Evolutionary conservation across 2,888 invertebrate species (phyloP).

Genomic region (Cremastobaeus sp.): DNA sequence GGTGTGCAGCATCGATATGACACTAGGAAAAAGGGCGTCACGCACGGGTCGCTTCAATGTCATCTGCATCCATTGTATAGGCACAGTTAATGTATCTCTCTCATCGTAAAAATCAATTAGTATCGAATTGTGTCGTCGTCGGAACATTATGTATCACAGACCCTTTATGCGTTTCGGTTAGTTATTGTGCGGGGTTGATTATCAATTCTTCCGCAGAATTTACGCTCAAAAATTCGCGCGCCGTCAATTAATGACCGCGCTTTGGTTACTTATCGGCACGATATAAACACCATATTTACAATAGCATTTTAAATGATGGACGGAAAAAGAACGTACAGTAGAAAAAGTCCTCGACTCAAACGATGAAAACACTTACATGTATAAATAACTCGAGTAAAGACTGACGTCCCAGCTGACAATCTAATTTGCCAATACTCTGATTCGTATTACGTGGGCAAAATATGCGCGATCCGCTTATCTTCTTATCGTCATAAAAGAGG

Average conservation of each 20-base stretch:
- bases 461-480: slow-evolving; percentile 7
- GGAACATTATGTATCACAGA: slow-evolving; percentile 54
- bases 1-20: slow-evolving; percentile 48
- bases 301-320: neutral
- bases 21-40: slow-evolving; percentile 70
- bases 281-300: no score
- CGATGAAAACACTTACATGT: no score
- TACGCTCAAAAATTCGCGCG: slow-evolving; percentile 20
- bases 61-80: slow-evolving; percentile 69
- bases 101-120: slow-evolving; percentile 73
- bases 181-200: slow-evolving; percentile 49
- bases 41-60: slow-evolving; percentile 70
- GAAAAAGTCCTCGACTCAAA: neutral
- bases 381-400: no score
- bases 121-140: slow-evolving; percentile 69
- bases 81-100: slow-evolving; percentile 72
- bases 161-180: slow-evolving; percentile 49
- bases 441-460: neutral
- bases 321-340: neutral
- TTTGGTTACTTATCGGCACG: slow-evolving; percentile 8
- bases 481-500: slow-evolving; percentile 19
- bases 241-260: slow-evolving; percentile 14
- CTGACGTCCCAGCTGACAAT: no score
- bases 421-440: no score
- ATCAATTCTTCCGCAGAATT: slow-evolving; percentile 50